A percentile compares a stretch with the other conserved stretches of the same genome.
Conservation (phyloP, 2,888 invertebrate genomes). For the Machimus rusticus region DNA sequence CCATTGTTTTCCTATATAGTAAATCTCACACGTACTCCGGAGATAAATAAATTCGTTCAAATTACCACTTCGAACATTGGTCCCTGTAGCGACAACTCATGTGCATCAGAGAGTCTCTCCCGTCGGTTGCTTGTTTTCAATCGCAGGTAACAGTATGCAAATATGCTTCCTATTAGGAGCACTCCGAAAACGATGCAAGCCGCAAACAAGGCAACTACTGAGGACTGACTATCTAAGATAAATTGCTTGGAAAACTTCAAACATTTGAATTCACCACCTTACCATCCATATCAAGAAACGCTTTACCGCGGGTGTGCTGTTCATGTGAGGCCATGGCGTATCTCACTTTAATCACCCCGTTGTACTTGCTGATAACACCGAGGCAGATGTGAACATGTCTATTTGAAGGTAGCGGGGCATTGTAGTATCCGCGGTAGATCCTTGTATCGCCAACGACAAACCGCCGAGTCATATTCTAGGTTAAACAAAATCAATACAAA, state of each 20-base stretch:
- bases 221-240: slow-evolving; percentile 50
- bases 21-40: not conserved
- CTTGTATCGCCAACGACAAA: slow-evolving; percentile 82
- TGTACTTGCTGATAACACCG: slow-evolving; percentile 74
- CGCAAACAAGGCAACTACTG: slow-evolving; percentile 64
- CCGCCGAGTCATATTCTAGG: slow-evolving; percentile 67
- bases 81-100: slow-evolving; percentile 78
- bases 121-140: slow-evolving; percentile 59
- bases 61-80: slow-evolving; percentile 76
- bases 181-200: slow-evolving; percentile 76
- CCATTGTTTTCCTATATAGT: slow-evolving; percentile 74
- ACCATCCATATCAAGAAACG: slow-evolving; percentile 61
- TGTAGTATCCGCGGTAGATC: slow-evolving; percentile 77
- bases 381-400: slow-evolving; percentile 73
- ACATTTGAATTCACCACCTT: slow-evolving; percentile 52
- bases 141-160: slow-evolving; percentile 64
- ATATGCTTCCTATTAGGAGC: slow-evolving; percentile 70
- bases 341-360: slow-evolving; percentile 70
- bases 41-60: slow-evolving; percentile 21
- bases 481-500: slow-evolving; percentile 9
- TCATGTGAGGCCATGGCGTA: slow-evolving; percentile 69
- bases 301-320: slow-evolving; percentile 58
- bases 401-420: slow-evolving; percentile 73
- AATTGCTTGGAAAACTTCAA: not conserved
- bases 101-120: slow-evolving; percentile 67